Percentiles rank a stretch among this genome's conserved stretches.
Evolutionary conservation across 1,140 invertebrate species (phyloP).

Genomic region (Limonius californicus): DNA sequence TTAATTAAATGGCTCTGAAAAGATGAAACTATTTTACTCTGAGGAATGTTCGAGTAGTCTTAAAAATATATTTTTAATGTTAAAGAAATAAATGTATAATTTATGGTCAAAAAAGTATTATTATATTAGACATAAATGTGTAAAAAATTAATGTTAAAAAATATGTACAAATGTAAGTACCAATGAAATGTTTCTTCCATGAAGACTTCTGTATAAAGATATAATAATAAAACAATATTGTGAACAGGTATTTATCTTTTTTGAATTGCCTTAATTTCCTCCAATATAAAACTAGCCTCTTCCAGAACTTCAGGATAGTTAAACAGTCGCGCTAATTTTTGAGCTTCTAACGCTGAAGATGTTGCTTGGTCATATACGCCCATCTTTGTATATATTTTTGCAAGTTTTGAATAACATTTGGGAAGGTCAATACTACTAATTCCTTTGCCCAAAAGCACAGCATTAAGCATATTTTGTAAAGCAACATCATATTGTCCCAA

Average conservation of each 20-base stretch:
- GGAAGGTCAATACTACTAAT: conserved; percentile 43
- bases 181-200: neutral
- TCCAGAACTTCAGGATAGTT: conserved; percentile 30
- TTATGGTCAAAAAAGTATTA: no score
- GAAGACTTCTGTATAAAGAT: neutral
- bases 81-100: no score
- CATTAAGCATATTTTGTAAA: conserved; percentile 39
- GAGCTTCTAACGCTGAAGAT: conserved; percentile 33
- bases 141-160: no score
- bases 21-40: no score
- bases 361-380: conserved; percentile 33
- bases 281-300: conserved; percentile 29
- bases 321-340: conserved; percentile 39
- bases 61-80: no score
- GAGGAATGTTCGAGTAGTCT: no score
- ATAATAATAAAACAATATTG: neutral
- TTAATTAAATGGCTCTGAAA: no score
- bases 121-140: no score
- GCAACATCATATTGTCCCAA: conserved; percentile 39
- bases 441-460: conserved; percentile 40
- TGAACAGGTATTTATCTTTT: neutral
- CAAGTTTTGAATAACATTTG: conserved; percentile 42
- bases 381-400: conserved; percentile 41
- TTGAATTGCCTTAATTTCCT: conserved; percentile 18
- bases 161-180: no score